Percentiles rank a stretch among this genome's conserved stretches.
Conservation (phyloP, 2,888 invertebrate genomes). For the Pristionchus exspectatus region DNA sequence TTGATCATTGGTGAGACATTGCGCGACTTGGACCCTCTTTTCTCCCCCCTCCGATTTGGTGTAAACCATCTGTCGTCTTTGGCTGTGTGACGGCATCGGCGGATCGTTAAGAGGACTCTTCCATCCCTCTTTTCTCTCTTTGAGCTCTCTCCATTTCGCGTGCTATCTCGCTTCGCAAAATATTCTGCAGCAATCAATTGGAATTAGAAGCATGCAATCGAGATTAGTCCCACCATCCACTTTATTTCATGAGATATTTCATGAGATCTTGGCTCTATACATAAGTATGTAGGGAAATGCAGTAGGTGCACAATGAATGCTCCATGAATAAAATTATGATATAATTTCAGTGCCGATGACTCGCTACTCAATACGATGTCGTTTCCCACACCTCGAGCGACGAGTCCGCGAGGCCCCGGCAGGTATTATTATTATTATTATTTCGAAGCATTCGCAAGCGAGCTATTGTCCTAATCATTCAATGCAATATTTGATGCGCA, state of each 20-base stretch:
- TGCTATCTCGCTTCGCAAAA: not conserved
- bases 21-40: not conserved
- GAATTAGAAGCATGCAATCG: not conserved
- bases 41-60: not conserved
- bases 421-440: not conserved
- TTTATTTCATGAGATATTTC: not conserved
- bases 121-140: not conserved
- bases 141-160: not conserved
- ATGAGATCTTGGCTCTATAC: not conserved
- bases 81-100: slow-evolving; percentile 36
- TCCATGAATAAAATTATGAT: not conserved
- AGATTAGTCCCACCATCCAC: not conserved
- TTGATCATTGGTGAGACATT: not conserved
- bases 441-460: not conserved
- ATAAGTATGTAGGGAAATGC: not conserved
- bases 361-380: slow-evolving; percentile 43
- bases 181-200: not conserved
- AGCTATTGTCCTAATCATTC: not conserved
- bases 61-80: slow-evolving; percentile 37
- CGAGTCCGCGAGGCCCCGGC: slow-evolving; percentile 45
- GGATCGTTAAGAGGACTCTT: slow-evolving; percentile 42
- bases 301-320: not conserved
- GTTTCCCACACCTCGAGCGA: slow-evolving; percentile 48
- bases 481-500: too few species aligned
- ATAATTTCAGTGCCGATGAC: slow-evolving; percentile 42